phyloP scores from a whole-genome alignment of 2,888 invertebrate species.

The Sinhomidia bicolor region DNA sequence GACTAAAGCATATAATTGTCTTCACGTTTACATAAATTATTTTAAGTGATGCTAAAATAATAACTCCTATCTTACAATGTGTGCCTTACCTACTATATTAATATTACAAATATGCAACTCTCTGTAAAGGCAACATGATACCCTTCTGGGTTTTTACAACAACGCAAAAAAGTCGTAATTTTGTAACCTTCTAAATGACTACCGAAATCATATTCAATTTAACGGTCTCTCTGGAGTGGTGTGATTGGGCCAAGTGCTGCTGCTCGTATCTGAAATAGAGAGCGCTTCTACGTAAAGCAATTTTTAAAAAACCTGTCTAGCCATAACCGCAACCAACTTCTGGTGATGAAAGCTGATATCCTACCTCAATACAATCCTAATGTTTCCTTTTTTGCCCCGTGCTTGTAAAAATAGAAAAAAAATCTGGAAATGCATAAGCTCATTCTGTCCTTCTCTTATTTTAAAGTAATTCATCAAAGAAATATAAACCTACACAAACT shows the following conservation, averaged over 20 bases:
- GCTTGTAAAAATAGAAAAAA: slow-evolving; percentile 20
- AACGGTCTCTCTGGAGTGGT: not conserved
- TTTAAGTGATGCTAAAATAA: slow-evolving; percentile 19
- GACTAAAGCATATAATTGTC: slow-evolving; percentile 25
- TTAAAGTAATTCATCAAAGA: slow-evolving; percentile 5
- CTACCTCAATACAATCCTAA: slow-evolving; percentile 9
- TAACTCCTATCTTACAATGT: not conserved
- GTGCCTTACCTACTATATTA: no score
- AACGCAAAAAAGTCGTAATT: slow-evolving; percentile 1
- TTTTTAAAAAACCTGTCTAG: not conserved
- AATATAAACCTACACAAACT: slow-evolving; percentile 1
- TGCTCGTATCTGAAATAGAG: not conserved
- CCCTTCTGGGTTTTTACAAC: not conserved
- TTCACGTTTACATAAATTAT: slow-evolving; percentile 34
- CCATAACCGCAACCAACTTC: not conserved
- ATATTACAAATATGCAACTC: not conserved
- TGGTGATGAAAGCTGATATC: not conserved
- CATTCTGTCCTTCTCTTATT: not conserved
- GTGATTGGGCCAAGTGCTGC: not conserved
- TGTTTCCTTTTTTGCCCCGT: not conserved
- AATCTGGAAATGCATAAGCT: slow-evolving; percentile 38
- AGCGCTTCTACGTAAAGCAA: not conserved
- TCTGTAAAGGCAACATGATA: not conserved
- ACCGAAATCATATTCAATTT: not conserved
- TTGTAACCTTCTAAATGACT: not conserved